Conservation (phyloP, 2,797 vertebrate genomes). For the Echiichthys vipera region DNA sequence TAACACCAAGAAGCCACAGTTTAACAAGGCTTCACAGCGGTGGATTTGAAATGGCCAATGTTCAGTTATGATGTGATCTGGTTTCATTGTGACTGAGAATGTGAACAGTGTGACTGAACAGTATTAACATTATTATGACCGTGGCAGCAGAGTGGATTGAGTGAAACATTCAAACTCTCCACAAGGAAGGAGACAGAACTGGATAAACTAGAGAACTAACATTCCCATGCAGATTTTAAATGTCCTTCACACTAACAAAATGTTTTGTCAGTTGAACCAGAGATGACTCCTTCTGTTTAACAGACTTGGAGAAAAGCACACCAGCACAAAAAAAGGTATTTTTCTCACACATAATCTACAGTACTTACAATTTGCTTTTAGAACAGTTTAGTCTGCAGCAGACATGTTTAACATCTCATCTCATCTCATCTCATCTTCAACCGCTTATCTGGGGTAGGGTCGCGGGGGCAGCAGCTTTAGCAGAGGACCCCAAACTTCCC, state of each 20-base stretch:
- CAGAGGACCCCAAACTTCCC: too few species aligned
- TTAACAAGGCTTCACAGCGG: conserved; percentile 17
- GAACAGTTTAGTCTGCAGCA: background rate
- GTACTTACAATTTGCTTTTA: background rate
- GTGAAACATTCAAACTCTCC: conserved; percentile 4
- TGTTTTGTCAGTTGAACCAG: conserved; percentile 30
- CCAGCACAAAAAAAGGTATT: background rate
- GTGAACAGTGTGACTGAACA: background rate
- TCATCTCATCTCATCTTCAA: too few species aligned
- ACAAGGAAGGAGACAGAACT: background rate
- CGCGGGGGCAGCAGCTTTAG: too few species aligned
- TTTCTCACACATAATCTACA: background rate
- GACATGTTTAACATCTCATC: background rate
- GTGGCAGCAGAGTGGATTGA: conserved; percentile 29
- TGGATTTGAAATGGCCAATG: background rate
- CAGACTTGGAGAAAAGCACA: background rate
- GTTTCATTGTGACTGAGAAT: background rate
- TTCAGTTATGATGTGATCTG: background rate
- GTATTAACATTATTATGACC: conserved; percentile 1
- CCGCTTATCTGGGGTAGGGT: too few species aligned
- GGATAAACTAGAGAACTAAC: conserved; percentile 1
- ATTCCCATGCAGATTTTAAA: background rate
- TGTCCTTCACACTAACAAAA: conserved; percentile 8
- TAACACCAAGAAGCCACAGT: conserved; percentile 36
- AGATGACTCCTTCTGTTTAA: background rate